Base-by-base conservation (phyloP, 2,888 invertebrate genomes). In the Synanthedon andrenaeformis region DNA sequence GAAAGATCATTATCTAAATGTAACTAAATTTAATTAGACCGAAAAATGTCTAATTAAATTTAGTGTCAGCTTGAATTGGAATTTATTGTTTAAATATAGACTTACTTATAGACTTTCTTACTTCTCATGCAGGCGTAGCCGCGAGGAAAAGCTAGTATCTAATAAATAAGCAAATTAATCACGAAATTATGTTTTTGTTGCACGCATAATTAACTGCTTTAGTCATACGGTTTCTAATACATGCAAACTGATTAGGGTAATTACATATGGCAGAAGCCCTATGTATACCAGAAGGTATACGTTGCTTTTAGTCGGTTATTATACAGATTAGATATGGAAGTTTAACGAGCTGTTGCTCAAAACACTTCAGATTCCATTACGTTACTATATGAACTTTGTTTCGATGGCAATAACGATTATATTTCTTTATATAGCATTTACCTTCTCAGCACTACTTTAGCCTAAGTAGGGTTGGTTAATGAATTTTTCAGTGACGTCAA, bases 241-340 rank as follows among this genome's bases (percentile, higher is more conserved):
- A 14, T 11, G 2, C 14, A n/a, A 49, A 49, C 49, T 23, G 13
- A 49, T 49, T 49, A 49, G 51, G 51, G 55, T 57, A 51, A 53
- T 57, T 54, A 54, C 49, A 49, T 54, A 54, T n/a, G 58, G 56
- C 54, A n/a, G n/a, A n/a, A n/a, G n/a, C n/a, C n/a, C n/a, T n/a
- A n/a, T n/a, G n/a, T n/a, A n/a, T n/a, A n/a, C n/a, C n/a, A n/a
- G n/a, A n/a, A n/a, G 45, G 35, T 49, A 23, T 19, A 51, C 42
- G 52, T 49, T 49, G 52, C 17, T 53, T 56, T 52, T 52, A 58
- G 50, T 51, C 19, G 14, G 52, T 53, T 50, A 51, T 54, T 54
- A 55, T 41, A 12, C 51, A 57, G 57, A 57, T 57, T 58, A 58
- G 55, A 50, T 51, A 14, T 42, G 13, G 13, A 3, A 17, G 57